A percentile compares a stretch with the other conserved stretches of the same genome.
Evolutionary conservation across 1,140 invertebrate genomes (phyloP).

Genomic region (Atopsyche davidsoni): DNA sequence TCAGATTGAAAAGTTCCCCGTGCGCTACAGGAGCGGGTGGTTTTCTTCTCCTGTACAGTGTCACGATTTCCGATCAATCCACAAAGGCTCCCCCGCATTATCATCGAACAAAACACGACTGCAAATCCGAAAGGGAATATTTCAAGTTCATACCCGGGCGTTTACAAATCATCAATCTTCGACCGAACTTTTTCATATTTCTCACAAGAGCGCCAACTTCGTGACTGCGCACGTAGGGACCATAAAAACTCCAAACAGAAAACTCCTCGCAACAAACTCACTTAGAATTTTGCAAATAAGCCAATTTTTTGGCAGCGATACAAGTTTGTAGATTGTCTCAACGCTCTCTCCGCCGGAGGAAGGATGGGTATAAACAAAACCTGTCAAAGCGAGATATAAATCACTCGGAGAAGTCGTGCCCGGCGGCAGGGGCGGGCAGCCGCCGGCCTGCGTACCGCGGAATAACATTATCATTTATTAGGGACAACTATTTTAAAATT

Average conservation of each 20-base stretch:
- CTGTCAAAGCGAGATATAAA: conserved; percentile 5
- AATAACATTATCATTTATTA: too few species aligned
- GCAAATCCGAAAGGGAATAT: too few species aligned
- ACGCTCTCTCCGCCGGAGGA: too few species aligned
- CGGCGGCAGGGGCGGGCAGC: not conserved
- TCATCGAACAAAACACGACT: too few species aligned
- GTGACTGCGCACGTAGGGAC: not conserved
- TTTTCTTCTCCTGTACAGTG: too few species aligned
- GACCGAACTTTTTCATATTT: conserved; percentile 4
- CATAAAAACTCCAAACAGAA: conserved; percentile 2
- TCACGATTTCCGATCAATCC: too few species aligned
- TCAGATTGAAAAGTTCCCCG: too few species aligned
- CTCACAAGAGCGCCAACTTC: not conserved
- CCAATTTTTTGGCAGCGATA: conserved; percentile 9
- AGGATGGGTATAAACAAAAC: not conserved
- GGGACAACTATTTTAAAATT: too few species aligned
- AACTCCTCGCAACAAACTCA: conserved; percentile 6
- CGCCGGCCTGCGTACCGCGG: too few species aligned
- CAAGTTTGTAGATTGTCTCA: conserved; percentile 7
- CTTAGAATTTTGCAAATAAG: conserved; percentile 9
- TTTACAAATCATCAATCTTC: conserved; percentile 1
- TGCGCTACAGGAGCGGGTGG: too few species aligned
- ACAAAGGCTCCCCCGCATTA: too few species aligned
- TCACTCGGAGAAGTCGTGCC: not conserved
- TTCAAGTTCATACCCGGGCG: too few species aligned